phyloP scores from a whole-genome alignment of 2,797 vertebrate genomes.

The Smutsia gigantea region DNA sequence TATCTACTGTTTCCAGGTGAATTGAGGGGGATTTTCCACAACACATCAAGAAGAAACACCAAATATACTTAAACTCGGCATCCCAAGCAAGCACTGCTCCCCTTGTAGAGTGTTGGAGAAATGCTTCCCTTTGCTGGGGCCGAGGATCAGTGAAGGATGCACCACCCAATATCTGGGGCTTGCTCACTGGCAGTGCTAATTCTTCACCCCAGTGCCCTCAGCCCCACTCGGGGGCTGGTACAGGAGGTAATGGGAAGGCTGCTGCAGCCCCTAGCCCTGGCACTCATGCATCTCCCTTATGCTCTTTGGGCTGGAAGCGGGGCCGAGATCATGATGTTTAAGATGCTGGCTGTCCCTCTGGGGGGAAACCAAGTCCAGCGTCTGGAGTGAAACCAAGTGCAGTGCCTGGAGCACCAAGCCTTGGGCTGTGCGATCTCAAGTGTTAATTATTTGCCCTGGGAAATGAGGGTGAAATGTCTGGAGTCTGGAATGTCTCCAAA shows the following conservation, averaged over 20 bases:
- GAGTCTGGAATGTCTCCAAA: not conserved
- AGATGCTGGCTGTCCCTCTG: not conserved
- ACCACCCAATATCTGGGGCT: conserved; percentile 66
- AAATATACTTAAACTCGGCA: too few relatives aligned
- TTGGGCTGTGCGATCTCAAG: not conserved
- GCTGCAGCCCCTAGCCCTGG: rapidly evolving
- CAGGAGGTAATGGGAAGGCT: conserved; percentile 52
- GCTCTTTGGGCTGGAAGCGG: too few relatives aligned
- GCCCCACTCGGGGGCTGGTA: conserved; percentile 63
- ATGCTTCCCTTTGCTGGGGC: conserved; percentile 51
- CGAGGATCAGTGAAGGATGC: conserved; percentile 47
- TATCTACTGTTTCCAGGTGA: not conserved
- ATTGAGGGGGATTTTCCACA: not conserved
- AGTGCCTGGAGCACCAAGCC: not conserved
- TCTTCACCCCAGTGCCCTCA: conserved; percentile 71
- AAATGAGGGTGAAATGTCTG: not conserved
- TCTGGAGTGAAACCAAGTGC: not conserved
- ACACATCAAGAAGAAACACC: not conserved
- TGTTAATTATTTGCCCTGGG: not conserved
- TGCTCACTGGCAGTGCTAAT: conserved; percentile 67
- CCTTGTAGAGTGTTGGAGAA: not conserved
- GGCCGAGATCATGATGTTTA: rapidly evolving
- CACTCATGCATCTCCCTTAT: not conserved
- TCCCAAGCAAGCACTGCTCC: rapidly evolving
- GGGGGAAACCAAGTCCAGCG: not conserved